Conservation (phyloP, 2,797 vertebrate genomes). For the Phrynocephalus guinanensis region DNA sequence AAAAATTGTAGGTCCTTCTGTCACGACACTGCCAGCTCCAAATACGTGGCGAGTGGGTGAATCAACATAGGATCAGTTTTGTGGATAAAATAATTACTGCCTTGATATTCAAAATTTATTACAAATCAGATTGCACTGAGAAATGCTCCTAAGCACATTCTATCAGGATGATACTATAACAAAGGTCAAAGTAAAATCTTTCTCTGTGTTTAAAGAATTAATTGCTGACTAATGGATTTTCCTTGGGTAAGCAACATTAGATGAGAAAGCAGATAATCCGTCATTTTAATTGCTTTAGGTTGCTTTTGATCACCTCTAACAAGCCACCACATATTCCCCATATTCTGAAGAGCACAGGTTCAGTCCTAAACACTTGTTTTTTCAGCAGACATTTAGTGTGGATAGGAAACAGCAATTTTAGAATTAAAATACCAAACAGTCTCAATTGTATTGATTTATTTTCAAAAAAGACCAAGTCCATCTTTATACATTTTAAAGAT, state of each 20-base stretch:
- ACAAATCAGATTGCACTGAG: background rate
- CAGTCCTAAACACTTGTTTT: background rate
- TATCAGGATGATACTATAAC: background rate
- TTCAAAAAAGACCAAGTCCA: background rate
- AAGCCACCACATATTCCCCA: background rate
- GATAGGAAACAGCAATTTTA: conserved; percentile 30
- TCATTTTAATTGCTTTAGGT: background rate
- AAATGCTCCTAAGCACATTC: background rate
- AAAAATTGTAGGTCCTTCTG: background rate
- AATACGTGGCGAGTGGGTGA: background rate
- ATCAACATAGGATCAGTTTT: conserved; percentile 12
- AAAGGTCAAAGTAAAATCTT: background rate
- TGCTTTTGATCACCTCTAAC: background rate
- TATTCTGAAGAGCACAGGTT: conserved; percentile 4
- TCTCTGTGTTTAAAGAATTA: background rate
- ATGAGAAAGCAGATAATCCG: background rate
- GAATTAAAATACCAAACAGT: conserved; percentile 14
- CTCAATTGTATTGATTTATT: conserved; percentile 11
- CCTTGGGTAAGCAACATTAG: background rate
- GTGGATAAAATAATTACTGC: conserved; percentile 17
- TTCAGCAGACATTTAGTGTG: conserved; percentile 25
- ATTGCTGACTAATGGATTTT: background rate
- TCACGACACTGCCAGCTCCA: background rate
- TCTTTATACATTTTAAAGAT: background rate
- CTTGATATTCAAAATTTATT: background rate